Percentiles rank a stretch among this genome's conserved stretches.
Conservation (phyloP, 2,888 invertebrate species). For the Clepsis dumicolana region DNA sequence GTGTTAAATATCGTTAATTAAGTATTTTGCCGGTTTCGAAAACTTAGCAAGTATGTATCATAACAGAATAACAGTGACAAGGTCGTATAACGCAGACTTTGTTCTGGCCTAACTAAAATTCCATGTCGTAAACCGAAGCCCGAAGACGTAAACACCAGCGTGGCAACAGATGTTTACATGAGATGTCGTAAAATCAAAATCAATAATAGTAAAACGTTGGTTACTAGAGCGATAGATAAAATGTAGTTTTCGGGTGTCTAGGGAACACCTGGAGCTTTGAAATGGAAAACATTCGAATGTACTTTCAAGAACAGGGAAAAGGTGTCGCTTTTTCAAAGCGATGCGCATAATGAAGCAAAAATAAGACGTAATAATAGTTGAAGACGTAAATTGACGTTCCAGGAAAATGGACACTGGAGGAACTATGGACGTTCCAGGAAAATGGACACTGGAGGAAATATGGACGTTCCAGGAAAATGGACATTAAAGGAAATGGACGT, state of each 20-base stretch:
- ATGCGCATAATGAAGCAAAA: too few species aligned
- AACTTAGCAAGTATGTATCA: slow-evolving; percentile 4
- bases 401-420: too few species aligned
- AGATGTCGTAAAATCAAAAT: slow-evolving; percentile 28
- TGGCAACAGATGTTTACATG: slow-evolving; percentile 25
- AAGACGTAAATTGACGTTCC: too few species aligned
- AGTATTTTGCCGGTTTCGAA: not conserved
- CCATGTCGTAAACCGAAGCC: not conserved
- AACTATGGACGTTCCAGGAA: too few species aligned
- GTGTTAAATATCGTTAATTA: too few species aligned
- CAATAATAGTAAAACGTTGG: slow-evolving; percentile 27
- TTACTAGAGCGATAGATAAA: slow-evolving; percentile 11
- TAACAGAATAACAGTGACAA: slow-evolving; percentile 11
- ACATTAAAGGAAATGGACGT: too few species aligned
- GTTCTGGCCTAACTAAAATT: slow-evolving; percentile 23
- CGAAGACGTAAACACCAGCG: slow-evolving; percentile 19
- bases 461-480: too few species aligned
- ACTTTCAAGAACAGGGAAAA: too few species aligned
- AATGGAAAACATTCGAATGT: too few species aligned
- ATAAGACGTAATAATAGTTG: too few species aligned
- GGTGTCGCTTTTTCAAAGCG: too few species aligned
- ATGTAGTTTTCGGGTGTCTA: not conserved
- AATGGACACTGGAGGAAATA: too few species aligned
- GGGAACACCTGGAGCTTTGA: not conserved
- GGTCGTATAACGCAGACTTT: slow-evolving; percentile 20